Evolutionary conservation across 1,140 invertebrate genomes (phyloP).

Genomic region (Brachionus rotundiformis): DNA sequence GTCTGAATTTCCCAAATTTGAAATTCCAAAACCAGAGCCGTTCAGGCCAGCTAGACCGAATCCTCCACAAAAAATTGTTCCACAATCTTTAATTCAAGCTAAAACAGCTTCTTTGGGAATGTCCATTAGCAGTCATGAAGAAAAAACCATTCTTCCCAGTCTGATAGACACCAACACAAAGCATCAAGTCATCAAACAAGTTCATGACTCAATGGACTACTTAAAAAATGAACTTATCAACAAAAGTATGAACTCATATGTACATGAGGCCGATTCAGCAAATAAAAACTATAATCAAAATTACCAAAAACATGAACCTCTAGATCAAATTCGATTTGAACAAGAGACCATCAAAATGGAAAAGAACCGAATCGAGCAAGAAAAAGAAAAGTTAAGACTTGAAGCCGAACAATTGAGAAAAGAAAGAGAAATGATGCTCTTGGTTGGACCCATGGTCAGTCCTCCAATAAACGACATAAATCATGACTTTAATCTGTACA

Average conservation of each 20-base stretch:
- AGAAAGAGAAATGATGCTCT: constrained; percentile 55
- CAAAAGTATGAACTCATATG: constrained; percentile 44
- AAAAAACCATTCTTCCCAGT: constrained; percentile 13
- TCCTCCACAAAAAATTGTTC: neutral
- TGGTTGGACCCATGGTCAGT: constrained; percentile 56
- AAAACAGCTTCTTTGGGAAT: constrained; percentile 14
- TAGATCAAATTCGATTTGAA: constrained; percentile 23
- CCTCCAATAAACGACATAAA: constrained; percentile 56
- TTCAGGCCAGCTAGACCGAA: neutral
- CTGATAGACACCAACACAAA: constrained; percentile 35
- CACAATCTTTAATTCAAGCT: neutral
- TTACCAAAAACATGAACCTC: constrained; percentile 11
- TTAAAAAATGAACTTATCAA: constrained; percentile 15
- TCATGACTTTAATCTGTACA: constrained; percentile 52
- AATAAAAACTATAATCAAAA: neutral
- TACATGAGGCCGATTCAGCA: neutral
- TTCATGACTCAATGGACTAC: constrained; percentile 48
- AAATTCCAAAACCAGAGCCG: neutral
- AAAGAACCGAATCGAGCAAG: constrained; percentile 58
- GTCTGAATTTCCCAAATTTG: constrained; percentile 17
- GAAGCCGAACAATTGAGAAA: constrained; percentile 55
- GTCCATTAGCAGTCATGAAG: neutral
- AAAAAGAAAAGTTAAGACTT: constrained; percentile 61
- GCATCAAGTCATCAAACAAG: constrained; percentile 42
- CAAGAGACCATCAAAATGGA: constrained; percentile 35